Percentiles rank a stretch among this genome's conserved stretches.
phyloP scores from a whole-genome alignment of 2,797 vertebrate species.

The Anolis apletophallus region DNA sequence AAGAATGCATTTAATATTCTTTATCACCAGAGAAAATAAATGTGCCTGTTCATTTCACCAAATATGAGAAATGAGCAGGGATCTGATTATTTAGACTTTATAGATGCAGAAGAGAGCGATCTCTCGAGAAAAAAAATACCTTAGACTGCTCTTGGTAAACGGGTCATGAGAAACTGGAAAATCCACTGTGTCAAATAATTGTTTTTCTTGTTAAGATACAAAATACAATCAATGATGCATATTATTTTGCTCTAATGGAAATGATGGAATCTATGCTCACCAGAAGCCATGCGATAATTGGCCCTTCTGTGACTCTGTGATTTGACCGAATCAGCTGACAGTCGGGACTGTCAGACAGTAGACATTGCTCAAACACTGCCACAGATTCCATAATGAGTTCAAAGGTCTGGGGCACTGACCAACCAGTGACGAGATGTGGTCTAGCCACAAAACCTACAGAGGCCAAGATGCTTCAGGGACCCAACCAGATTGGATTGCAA shows the following conservation, averaged over 20 bases:
- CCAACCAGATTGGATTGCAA: background rate
- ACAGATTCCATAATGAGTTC: background rate
- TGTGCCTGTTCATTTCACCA: slow-evolving; percentile 32
- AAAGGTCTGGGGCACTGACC: background rate
- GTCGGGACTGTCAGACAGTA: background rate
- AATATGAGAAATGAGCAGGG: slow-evolving; percentile 34
- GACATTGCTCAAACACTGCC: background rate
- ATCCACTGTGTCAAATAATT: slow-evolving; percentile 35
- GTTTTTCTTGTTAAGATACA: slow-evolving; percentile 22
- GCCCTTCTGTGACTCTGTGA: background rate
- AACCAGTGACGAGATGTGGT: background rate
- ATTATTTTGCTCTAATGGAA: slow-evolving; percentile 30
- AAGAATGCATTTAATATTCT: slow-evolving; percentile 15
- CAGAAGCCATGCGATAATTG: background rate
- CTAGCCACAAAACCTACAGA: background rate
- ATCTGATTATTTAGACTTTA: slow-evolving; percentile 34
- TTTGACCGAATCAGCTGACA: background rate
- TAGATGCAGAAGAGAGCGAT: slow-evolving; percentile 20
- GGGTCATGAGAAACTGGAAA: slow-evolving; percentile 42
- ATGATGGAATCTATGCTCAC: background rate
- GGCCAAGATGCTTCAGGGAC: background rate
- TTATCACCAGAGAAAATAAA: slow-evolving; percentile 17
- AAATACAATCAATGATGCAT: slow-evolving; percentile 22
- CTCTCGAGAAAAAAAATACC: slow-evolving; percentile 45
- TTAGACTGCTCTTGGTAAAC: slow-evolving; percentile 29